A percentile compares a stretch with the other conserved stretches of the same genome.
These are phyloP conservation scores for Phengaris alcon DNA, from an alignment of 2,888 invertebrate species.

Conservation along the genomic window DNA sequence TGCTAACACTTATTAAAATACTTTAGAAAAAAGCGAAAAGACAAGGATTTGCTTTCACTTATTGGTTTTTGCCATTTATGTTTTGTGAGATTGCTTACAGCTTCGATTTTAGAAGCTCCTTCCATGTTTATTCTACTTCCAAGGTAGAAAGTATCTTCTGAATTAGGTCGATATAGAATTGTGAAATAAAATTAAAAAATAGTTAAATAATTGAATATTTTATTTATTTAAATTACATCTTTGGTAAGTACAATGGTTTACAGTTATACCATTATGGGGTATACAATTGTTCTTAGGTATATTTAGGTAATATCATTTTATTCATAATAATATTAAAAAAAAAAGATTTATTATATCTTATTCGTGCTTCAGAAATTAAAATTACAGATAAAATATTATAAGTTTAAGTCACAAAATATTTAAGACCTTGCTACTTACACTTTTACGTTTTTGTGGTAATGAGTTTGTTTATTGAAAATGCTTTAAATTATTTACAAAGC, in stretches of 20 bases:
- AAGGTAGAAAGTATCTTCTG: too few species aligned
- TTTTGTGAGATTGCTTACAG: too few species aligned
- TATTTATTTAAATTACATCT: constrained; percentile 66
- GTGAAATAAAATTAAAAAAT: neutral
- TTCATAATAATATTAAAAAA: neutral
- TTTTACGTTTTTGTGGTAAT: neutral
- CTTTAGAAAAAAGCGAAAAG: too few species aligned
- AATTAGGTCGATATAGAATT: too few species aligned
- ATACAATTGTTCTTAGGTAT: constrained; percentile 25
- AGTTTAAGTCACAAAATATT: neutral
- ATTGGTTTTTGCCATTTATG: too few species aligned
- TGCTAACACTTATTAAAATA: too few species aligned
- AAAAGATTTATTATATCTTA: too few species aligned
- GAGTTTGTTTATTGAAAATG: neutral
- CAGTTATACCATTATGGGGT: constrained; percentile 32
- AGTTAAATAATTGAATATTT: constrained; percentile 32
- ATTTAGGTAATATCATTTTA: neutral
- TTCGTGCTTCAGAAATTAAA: neutral
- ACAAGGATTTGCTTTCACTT: too few species aligned
- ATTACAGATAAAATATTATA: neutral
- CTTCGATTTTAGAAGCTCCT: too few species aligned
- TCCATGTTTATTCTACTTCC: too few species aligned
- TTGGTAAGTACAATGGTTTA: constrained; percentile 76
- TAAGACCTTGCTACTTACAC: neutral
- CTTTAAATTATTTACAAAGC: neutral